Base-by-base conservation (phyloP, 2,113 vertebrate genomes). In the Hydropotes inermis region DNA sequence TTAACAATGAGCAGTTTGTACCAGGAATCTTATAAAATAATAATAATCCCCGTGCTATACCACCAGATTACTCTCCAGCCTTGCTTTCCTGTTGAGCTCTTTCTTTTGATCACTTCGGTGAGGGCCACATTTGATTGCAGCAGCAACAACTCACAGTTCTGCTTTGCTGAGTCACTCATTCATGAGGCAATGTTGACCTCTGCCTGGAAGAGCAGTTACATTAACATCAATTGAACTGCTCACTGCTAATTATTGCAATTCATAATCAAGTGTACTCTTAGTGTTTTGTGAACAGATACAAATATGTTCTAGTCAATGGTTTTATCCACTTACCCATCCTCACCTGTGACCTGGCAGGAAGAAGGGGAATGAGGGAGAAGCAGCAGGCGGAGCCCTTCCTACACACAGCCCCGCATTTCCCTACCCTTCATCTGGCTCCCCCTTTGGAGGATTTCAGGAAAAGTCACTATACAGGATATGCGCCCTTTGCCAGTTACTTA, bases 231-330 rank as follows among this genome's bases (percentile, higher is more conserved):
- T 19, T n/a, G 3, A 27, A 28, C 30, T 12, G 28, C 52, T 86
- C 12, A 1, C 33, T 12, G n/a, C 74, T 86, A 74, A 95, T 97
- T 27, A 97, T 3, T 50, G 50, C 78, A 60, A 87, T 95, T 91
- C 60, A 79, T 88, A 74, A 91, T 79, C 87, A 94, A 87, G 82
- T 28, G 64, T 61, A 82, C 74, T 94, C 92, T 78, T 54, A 52
- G 43, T 90, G 83, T 81, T 96, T 95, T 96, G 79, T 81, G 90
- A 81, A 89, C 25, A 50, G 61, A 43, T 58, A 47, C 89, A 95
- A 47, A 91, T 33, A 28, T 33, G 70, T 89, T 64, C 57, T 43
- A 43, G 30, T 88, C 23, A 11, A 28, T 10, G 27, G 43, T 45
- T 86, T 95, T 92, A 64, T 86, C 54, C n/a, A 83, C 52, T 83